These are phyloP conservation scores for Orthosia incerta DNA, from an alignment of 2,888 invertebrate genomes.

Conservation along the genomic window DNA sequence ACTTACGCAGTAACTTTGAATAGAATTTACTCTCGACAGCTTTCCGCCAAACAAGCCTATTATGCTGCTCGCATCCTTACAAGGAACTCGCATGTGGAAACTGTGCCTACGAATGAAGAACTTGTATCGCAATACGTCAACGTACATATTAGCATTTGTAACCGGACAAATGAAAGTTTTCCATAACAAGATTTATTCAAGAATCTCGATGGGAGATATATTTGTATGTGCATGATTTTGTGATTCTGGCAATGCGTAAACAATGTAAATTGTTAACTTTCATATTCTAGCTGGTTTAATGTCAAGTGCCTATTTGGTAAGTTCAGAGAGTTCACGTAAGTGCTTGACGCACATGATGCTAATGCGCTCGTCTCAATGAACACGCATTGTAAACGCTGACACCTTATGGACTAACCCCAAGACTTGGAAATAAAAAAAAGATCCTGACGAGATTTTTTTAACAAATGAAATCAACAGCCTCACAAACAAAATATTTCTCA, in stretches of 20 bases:
- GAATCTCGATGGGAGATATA: conserved; percentile 17
- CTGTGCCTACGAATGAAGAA: conserved; percentile 49
- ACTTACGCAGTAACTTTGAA: conserved; percentile 42
- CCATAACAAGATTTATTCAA: conserved; percentile 57
- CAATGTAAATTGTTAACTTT: conserved; percentile 41
- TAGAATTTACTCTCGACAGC: conserved; percentile 52
- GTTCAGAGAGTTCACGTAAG: conserved; percentile 36
- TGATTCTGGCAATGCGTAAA: conserved; percentile 33
- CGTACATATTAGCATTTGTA: conserved; percentile 47
- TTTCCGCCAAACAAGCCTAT: conserved; percentile 54
- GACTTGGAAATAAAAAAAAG: neutral
- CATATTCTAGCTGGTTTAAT: conserved; percentile 39
- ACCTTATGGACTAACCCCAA: conserved; percentile 10
- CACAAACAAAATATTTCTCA: neutral
- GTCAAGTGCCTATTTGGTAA: conserved; percentile 26
- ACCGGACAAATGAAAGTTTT: conserved; percentile 63
- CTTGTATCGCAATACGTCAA: conserved; percentile 52
- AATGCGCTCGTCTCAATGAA: conserved; percentile 22
- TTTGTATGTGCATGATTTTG: conserved; percentile 47
- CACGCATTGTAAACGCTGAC: conserved; percentile 11
- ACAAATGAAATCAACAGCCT: neutral
- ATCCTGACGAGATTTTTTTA: neutral
- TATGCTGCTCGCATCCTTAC: conserved; percentile 42
- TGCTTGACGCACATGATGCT: conserved; percentile 8
- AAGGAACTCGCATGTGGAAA: conserved; percentile 53